phyloP scores from a whole-genome alignment of 2,113 vertebrate species.

The Gorsachius goisagi region DNA sequence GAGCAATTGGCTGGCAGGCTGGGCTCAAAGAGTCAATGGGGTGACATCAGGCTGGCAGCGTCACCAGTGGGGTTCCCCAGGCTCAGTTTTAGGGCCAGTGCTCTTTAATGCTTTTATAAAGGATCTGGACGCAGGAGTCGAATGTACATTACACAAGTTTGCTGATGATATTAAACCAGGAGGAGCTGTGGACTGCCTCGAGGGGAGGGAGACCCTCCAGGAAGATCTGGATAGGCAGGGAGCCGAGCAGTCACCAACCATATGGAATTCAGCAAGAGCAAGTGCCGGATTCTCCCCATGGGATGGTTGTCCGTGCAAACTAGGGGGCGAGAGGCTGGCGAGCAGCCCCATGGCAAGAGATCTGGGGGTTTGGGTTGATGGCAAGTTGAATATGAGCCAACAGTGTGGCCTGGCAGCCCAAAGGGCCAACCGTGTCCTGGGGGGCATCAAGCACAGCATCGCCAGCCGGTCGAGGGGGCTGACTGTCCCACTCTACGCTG shows the following conservation, averaged over 20 bases:
- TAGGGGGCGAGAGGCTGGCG: neutral
- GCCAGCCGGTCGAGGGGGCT: neutral
- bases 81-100: neutral
- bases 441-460: neutral
- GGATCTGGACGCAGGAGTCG: neutral
- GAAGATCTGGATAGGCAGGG: neutral
- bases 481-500: neutral
- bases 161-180: neutral
- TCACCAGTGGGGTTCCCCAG: neutral
- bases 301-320: neutral
- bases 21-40: neutral
- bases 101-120: neutral
- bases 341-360: neutral
- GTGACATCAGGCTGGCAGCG: neutral
- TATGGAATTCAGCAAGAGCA: neutral
- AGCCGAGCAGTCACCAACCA: neutral
- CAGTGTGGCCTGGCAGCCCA: neutral
- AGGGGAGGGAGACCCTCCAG: neutral
- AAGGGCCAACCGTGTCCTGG: neutral
- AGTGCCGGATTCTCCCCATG: neutral
- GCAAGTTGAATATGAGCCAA: neutral
- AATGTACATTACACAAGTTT: neutral
- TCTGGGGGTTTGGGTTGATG: neutral
- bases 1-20: neutral
- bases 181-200: neutral